Evolutionary conservation across 2,888 invertebrate genomes (phyloP), one percentile per base, ranked within the genome.

Genomic region (Hedya salicella): DNA sequence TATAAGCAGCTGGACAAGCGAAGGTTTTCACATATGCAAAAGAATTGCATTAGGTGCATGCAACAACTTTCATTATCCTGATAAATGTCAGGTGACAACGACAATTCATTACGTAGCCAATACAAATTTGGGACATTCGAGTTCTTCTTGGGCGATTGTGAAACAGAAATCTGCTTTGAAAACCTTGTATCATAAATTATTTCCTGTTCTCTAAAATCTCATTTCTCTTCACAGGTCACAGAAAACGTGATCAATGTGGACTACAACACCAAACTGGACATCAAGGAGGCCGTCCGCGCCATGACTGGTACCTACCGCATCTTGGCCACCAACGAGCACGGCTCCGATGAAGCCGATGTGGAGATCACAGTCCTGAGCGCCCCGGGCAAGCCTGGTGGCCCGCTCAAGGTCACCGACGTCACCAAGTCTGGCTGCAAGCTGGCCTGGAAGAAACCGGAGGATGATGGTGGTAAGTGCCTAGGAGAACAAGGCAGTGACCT

Each of bases 231-330:
- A 0, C 80, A 92, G 92, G 91, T 97, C 0, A 95, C 94, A 75
- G 93, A 95, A 2, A 95, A 95, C 78, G 97, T 98, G 25, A 93
- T 96, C 63, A 98, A 98, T 85, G 93, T 97, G 1, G 97, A 97
- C 57, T 97, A 98, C 88, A 98, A 98, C 83, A 97, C 97, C 0
- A 98, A 98, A 81, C 85, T 98, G 42, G 95, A 94, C 71, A 95
- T 98, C 70, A 95, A 94, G 60, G 97, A 97, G 70, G 93, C 96
- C 0, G 88, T 95, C 0, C 95, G 98, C 25, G 95, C 96, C 71
- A 96, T 98, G 88, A 97, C 97, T 4, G 98, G 98, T 42, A 93
- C 96, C 0, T 99, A 98, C 93, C 96, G 96, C 78, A 97, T 99
- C 72, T 93, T 95, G 54, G 98, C 98, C 1, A 96, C 96, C 56